phyloP scores from a whole-genome alignment of 2,888 invertebrate species.

The Brenthis daphne region DNA sequence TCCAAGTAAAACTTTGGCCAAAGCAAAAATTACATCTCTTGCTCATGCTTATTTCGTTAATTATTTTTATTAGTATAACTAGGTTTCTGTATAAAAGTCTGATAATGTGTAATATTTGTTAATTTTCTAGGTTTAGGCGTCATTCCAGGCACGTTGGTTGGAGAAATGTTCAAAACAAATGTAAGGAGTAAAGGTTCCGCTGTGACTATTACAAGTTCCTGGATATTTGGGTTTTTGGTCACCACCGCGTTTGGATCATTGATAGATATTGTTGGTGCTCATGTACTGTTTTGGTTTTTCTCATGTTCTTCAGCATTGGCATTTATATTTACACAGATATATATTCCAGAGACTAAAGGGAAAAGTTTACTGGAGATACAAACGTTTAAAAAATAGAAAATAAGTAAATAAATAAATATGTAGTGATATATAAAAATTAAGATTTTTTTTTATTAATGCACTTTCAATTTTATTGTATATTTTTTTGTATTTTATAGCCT shows the following conservation, averaged over 20 bases:
- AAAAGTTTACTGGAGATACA: constrained; percentile 89
- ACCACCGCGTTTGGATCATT: constrained; percentile 40
- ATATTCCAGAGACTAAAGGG: constrained; percentile 91
- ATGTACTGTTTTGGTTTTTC: constrained; percentile 85
- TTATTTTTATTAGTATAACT: not conserved
- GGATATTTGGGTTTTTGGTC: constrained; percentile 40
- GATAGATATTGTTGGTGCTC: constrained; percentile 71
- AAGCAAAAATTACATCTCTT: too few species aligned
- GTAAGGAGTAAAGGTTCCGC: constrained; percentile 44
- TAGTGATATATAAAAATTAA: too few species aligned
- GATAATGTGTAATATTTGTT: too few species aligned
- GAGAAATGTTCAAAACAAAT: constrained; percentile 44
- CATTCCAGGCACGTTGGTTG: constrained; percentile 42
- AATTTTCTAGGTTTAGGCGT: constrained; percentile 42
- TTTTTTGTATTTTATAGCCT: too few species aligned
- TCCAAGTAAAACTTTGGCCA: too few species aligned
- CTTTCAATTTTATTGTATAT: too few species aligned
- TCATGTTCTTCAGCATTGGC: constrained; percentile 58
- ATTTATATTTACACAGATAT: constrained; percentile 84
- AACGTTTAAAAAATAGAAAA: not conserved
- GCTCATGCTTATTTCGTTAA: too few species aligned
- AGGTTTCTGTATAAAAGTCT: too few species aligned
- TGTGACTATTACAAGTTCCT: constrained; percentile 34
- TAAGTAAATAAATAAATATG: too few species aligned
- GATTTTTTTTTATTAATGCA: too few species aligned